Base-by-base conservation (phyloP, 2,113 vertebrate species). In the Calonectris borealis region DNA sequence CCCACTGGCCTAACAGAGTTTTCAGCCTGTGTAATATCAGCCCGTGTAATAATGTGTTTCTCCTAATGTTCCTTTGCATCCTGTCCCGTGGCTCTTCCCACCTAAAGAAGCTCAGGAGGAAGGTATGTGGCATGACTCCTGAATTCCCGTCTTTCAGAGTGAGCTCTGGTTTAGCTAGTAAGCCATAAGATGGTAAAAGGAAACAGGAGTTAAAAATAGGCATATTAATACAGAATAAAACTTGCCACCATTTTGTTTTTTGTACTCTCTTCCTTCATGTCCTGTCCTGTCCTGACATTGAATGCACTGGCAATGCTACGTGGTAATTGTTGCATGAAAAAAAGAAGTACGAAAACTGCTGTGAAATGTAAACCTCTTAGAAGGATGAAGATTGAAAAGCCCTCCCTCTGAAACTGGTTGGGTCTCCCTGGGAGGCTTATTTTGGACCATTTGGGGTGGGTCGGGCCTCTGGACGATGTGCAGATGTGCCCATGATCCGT, bases 121-220 rank as follows among this genome's bases (percentile, higher is more conserved):
- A 99, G 98, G 98, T 99, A 99, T 98, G 98, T 99, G 97, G 95
- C 69, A 61, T 80, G 90, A 93, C 91, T 81, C 96, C 92, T 58
- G 52, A 82, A 91, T 69, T 71, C 36, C 44, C 6, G 2, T 66
- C 34, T 61, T 90, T 66, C 71, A 72, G 66, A 91, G n/a, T 58
- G 77, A 80, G n/a, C 44, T 82, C 68, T 77, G 27, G 24, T 22
- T 87, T 83, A 60, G 58, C 54, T 62, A 65, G 36, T 42, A 71
- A 79, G 13, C 27, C 16, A 1, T 52, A 40, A 85, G 36, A 46
- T 32, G 29, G 25, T 16, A 75, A 88, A 93, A 81, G 9, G 26
- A 66, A 94, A 36, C 3, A 58, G 46, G 46, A 83, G 27, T 61
- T 72, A 32, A 42, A 90, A 68, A 55, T 4, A 86, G 51, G 2